These are phyloP conservation scores for Nyctalus aviator DNA, from an alignment of 2,797 vertebrate genomes.

Conservation along the genomic window DNA sequence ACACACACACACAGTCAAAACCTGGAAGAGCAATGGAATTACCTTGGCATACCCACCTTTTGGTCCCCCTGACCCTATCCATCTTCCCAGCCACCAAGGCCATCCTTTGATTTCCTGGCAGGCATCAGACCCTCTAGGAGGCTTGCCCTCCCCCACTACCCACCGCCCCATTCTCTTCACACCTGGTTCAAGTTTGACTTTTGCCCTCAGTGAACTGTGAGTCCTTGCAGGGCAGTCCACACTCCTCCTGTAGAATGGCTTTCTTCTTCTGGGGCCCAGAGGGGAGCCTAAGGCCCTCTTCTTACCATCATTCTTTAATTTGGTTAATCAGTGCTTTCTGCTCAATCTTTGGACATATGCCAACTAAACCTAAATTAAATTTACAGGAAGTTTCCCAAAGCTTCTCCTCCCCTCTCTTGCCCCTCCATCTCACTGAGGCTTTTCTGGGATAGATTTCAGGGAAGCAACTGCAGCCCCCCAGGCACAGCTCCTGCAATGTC, in stretches of 20 bases:
- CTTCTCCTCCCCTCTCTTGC: accelerated
- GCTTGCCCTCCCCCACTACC: neutral
- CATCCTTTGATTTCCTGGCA: neutral
- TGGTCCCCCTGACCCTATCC: accelerated
- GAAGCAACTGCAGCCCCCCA: neutral
- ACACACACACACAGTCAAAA: neutral
- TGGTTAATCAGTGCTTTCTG: neutral
- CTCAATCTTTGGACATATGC: neutral
- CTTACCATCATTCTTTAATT: neutral
- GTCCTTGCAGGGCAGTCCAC: neutral
- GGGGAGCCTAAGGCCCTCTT: neutral
- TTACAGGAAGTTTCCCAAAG: neutral
- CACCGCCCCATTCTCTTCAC: neutral
- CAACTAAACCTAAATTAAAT: neutral
- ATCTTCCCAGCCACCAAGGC: neutral
- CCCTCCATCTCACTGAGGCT: neutral
- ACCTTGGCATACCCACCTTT: accelerated
- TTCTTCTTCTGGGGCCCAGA: neutral
- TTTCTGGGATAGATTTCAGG: neutral
- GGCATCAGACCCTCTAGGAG: too few relatives aligned
- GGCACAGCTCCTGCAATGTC: too few relatives aligned
- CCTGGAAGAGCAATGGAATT: neutral
- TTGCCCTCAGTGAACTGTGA: neutral
- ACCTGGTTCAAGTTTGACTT: neutral
- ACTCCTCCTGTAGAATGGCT: too few relatives aligned